Conservation (phyloP, 2,797 vertebrate genomes). For the Morelia viridis region DNA sequence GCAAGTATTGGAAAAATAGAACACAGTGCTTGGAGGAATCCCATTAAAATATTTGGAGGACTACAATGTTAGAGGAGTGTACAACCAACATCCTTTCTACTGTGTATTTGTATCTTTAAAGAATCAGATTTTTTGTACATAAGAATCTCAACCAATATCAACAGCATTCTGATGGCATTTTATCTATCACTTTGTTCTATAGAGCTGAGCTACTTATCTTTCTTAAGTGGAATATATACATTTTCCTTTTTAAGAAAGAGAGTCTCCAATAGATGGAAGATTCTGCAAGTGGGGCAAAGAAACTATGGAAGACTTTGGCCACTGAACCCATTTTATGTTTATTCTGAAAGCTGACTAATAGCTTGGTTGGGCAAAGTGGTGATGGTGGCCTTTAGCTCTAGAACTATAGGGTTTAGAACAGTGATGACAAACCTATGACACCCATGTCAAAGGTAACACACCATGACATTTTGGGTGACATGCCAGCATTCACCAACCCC, state of each 20-base stretch:
- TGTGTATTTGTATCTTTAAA: background rate
- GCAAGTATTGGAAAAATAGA: background rate
- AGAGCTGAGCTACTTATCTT: background rate
- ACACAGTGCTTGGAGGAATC: background rate
- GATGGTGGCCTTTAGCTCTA: background rate
- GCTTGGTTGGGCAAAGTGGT: background rate
- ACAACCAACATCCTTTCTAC: background rate
- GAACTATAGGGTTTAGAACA: background rate
- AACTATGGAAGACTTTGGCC: background rate
- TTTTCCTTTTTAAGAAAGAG: background rate
- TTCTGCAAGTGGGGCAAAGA: background rate
- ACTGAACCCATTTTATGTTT: background rate
- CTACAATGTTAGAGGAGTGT: background rate
- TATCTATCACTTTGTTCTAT: background rate
- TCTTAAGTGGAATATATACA: background rate
- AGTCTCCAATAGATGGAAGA: background rate
- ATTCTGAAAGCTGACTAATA: background rate
- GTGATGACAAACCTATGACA: no score
- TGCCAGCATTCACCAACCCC: no score
- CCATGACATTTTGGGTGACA: no score
- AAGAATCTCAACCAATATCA: background rate
- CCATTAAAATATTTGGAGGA: background rate
- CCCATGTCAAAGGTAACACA: no score
- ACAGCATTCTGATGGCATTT: background rate
- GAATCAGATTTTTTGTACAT: background rate